Evolutionary conservation across 2,113 vertebrate species (phyloP), one percentile per base, ranked within the genome.

Genomic region (Rhinolophus sinicus): DNA sequence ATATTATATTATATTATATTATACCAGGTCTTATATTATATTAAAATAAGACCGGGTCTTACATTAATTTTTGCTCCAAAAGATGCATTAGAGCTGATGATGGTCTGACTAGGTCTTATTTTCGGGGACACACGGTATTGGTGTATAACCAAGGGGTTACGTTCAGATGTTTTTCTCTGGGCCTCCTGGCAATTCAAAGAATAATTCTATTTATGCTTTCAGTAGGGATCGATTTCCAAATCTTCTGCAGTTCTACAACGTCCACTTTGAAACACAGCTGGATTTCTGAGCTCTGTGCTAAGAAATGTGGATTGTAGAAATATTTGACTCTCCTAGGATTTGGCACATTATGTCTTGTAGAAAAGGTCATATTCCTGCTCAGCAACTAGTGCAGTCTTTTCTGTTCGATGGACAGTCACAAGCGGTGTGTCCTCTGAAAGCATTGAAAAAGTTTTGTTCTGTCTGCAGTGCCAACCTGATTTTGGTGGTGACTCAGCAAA

Each of bases 401-500:
- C 60, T 83, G 28, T 60, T 60, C 65, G 54, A 18, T 50, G 72
- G 35, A 90, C 10, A 40, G 60, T 92, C 52, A 40, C 22, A 64
- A 84, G 30, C 21, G 0, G 33, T 16, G 2, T 81, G 70, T 26
- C 94, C 65, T 95, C 50, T 56, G 84, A 81, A 93, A 88, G 81
- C 64, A 54, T 1, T 47, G 33, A 69, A 76, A 83, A 90, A 69
- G 67, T 65, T 96, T 93, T 94, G 62, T 88, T 60, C 54, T 7
- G 35, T 93, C 47, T 86, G n/a, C 60, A 76, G 62, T 30, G 81
- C 92, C 26, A 77, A 7, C 33, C 76, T 77, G 80, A 67, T 50
- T 94, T 70, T 28, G 18, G 26, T 33, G 26, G 80, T 97, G 97
- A 97, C 88, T 97, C 97, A 97, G 96, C 97, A 96, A 83, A 94